These are phyloP conservation scores for Mormyrus hasselquistii DNA, from an alignment of 2,797 vertebrate genomes.

Conservation along the genomic window DNA sequence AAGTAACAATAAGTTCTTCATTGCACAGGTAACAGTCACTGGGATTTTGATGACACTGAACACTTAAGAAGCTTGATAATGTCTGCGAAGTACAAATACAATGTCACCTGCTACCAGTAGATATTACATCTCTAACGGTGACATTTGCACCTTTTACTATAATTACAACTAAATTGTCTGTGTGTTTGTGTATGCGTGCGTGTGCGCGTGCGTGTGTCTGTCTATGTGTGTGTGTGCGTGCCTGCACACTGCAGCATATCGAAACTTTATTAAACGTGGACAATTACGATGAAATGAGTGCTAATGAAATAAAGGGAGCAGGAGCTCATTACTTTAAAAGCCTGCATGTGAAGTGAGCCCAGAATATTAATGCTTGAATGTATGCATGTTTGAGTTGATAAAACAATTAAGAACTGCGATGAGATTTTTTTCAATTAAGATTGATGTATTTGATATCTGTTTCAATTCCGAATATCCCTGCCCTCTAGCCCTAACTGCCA, in stretches of 20 bases:
- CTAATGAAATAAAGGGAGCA: slow-evolving; percentile 44
- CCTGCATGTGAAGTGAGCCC: slow-evolving; percentile 36
- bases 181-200: slow-evolving; percentile 1
- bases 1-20: background rate
- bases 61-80: background rate
- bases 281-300: slow-evolving; percentile 48
- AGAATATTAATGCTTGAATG: slow-evolving; percentile 16
- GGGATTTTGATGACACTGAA: background rate
- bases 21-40: background rate
- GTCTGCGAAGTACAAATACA: background rate
- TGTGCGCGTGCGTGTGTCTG: background rate
- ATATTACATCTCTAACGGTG: background rate
- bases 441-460: background rate
- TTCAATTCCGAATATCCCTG: background rate
- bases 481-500: background rate
- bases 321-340: slow-evolving; percentile 44
- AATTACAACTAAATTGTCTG: background rate
- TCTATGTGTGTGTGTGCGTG: background rate
- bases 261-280: slow-evolving; percentile 43
- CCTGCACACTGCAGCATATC: background rate
- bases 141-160: background rate
- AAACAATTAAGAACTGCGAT: slow-evolving; percentile 35
- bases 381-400: slow-evolving; percentile 35
- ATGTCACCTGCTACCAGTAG: background rate
- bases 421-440: slow-evolving; percentile 34